Conservation (phyloP, 2,888 invertebrate species). For the Fissipunctia ypsillon region DNA sequence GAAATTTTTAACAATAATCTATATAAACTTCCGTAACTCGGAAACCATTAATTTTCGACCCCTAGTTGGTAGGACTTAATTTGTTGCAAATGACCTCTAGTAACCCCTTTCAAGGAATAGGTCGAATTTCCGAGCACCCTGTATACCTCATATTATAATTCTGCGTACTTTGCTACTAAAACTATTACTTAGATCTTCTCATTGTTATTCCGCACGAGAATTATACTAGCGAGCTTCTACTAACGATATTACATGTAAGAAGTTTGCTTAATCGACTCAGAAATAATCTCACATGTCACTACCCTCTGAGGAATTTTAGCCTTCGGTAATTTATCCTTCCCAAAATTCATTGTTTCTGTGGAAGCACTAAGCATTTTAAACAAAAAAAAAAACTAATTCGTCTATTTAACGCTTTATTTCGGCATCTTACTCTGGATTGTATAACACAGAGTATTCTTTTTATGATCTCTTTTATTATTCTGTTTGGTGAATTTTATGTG, state of each 20-base stretch:
- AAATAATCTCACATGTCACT: constrained; percentile 35
- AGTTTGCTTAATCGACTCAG: constrained; percentile 30
- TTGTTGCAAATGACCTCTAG: no score
- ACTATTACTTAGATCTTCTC: constrained; percentile 25
- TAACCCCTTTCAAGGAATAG: no score
- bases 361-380: constrained; percentile 16
- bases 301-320: constrained; percentile 26
- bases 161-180: constrained; percentile 12
- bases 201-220: constrained; percentile 55
- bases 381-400: background rate
- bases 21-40: no score
- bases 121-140: no score
- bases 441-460: constrained; percentile 40
- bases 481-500: constrained; percentile 50
- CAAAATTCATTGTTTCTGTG: constrained; percentile 3
- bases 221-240: constrained; percentile 23
- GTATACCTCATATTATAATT: background rate
- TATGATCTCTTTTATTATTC: constrained; percentile 49
- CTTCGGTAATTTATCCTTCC: background rate
- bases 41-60: no score
- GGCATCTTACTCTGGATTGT: constrained; percentile 21
- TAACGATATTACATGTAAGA: constrained; percentile 29
- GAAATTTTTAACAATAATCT: no score
- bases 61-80: no score
- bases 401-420: constrained; percentile 33